These are phyloP conservation scores for Quadriops clusia DNA, from an alignment of 2,888 invertebrate genomes.

Conservation along the genomic window DNA sequence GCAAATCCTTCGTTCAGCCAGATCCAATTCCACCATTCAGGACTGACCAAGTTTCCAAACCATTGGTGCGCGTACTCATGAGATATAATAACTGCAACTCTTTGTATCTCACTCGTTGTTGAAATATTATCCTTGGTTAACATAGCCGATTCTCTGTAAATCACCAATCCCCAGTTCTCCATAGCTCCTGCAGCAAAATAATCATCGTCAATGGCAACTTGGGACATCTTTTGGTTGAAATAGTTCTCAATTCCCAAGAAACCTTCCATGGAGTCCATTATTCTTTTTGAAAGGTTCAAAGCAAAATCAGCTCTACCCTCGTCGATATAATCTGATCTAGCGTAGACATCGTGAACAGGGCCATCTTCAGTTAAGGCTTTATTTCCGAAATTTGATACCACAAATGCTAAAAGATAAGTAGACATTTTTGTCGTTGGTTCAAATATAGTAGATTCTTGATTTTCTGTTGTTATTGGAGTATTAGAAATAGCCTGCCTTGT, in stretches of 20 bases:
- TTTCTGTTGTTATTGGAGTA: conserved; percentile 1
- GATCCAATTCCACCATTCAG: conserved; percentile 50
- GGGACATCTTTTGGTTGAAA: conserved; percentile 52
- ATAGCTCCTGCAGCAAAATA: conserved; percentile 70
- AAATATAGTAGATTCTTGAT: conserved; percentile 1
- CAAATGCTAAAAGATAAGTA: conserved; percentile 69
- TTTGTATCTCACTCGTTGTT: conserved; percentile 36
- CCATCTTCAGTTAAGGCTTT: conserved; percentile 9
- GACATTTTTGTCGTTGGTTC: conserved; percentile 43
- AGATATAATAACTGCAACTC: conserved; percentile 40
- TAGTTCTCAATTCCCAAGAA: conserved; percentile 46
- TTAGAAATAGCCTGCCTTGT: conserved; percentile 5
- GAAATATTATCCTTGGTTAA: conserved; percentile 16
- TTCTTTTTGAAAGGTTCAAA: conserved; percentile 34
- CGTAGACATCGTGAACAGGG: conserved; percentile 23
- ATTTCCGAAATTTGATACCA: conserved; percentile 47
- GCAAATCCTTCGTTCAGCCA: conserved; percentile 65
- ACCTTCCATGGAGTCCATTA: conserved; percentile 39
- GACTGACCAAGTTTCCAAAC: conserved; percentile 56
- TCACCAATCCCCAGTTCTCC: conserved; percentile 90
- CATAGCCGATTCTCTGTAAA: conserved; percentile 44
- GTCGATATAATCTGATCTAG: conserved; percentile 22
- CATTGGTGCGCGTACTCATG: conserved; percentile 63
- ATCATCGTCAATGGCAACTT: conserved; percentile 66
- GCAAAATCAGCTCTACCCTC: conserved; percentile 33